Base-by-base conservation (phyloP, 1,140 invertebrate species). In the Drosophila ironensis region DNA sequence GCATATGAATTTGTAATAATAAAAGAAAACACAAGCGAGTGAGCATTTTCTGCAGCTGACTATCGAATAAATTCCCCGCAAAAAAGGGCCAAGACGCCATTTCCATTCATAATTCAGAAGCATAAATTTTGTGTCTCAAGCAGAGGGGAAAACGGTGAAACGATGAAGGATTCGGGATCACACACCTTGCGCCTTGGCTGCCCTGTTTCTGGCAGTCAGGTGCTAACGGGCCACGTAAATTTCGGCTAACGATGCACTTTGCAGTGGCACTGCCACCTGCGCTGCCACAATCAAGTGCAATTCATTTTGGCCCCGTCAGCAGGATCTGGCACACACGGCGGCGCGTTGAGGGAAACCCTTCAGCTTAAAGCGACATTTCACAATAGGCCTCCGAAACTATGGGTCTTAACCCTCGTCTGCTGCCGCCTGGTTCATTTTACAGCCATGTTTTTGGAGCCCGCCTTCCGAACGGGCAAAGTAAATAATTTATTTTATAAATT, bases 401-500 rank as follows among this genome's bases (percentile, higher is more conserved):
- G 17, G 6, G n/a, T 17, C 28, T 40, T 40, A 50, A 40, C 17
- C 12, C 46, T 41, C 40, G 41, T 37, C 8, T 12, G 27, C 6
- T 16, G 11, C 30, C 11, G 63, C 30, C 33, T 27, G 19, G 28
- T 27, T 14, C 22, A 52, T 41, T 73, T 71, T 74, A 66, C 66
- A 72, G 8, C 11, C 16, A 44, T 16, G 54, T 69, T 69, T 73
- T 64, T 63, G n/a, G n/a, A n/a, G n/a, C n/a, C 48, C 54, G 12
- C 45, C 22, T 70, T 64, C 5, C 17, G 3, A 17, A 12, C 20
- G 28, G 28, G 20, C 56, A 54, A 61, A 86, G 80, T 84, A 84
- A 84, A 84, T 86, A 84, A 84, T 86, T 84, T 84, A 84, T 75
- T 86, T 86, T 86, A 68, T 74, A 86, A 74, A 86, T 80, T 84